Evolutionary conservation across 2,797 vertebrate species (phyloP).

Genomic region (Odontamblyopus rebecca): DNA sequence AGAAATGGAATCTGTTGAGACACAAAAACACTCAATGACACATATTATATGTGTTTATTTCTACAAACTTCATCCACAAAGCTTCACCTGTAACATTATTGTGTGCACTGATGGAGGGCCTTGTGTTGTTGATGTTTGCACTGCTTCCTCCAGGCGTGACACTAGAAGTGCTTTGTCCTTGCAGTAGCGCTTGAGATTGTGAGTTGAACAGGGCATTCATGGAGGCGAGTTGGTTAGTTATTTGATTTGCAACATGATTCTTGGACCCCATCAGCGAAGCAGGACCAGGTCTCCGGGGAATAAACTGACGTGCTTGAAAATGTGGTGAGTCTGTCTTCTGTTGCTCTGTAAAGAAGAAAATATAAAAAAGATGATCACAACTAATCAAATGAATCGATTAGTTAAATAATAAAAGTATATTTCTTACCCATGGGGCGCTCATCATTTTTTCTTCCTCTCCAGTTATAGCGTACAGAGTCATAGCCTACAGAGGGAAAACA

Average conservation of each 20-base stretch:
- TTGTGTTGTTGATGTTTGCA: constrained; percentile 52
- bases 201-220: constrained; percentile 74
- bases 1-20: constrained; percentile 70
- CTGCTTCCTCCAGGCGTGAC: constrained; percentile 53
- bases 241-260: constrained; percentile 61
- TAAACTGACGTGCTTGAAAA: constrained; percentile 69
- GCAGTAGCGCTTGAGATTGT: constrained; percentile 71
- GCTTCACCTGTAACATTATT: constrained; percentile 63
- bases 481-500: constrained; percentile 62
- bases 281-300: constrained; percentile 70
- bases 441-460: constrained; percentile 77
- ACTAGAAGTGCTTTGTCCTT: constrained; percentile 60
- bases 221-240: constrained; percentile 71
- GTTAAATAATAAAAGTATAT: constrained; percentile 17
- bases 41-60: background rate
- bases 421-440: constrained; percentile 68
- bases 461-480: constrained; percentile 78
- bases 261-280: constrained; percentile 67
- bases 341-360: constrained; percentile 63
- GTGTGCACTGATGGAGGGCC: constrained; percentile 60
- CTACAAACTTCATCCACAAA: constrained; percentile 1
- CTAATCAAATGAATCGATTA: background rate
- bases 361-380: constrained; percentile 1
- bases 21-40: constrained; percentile 15
- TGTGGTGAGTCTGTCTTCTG: constrained; percentile 70